Percentiles rank a stretch among this genome's conserved stretches.
phyloP scores from a whole-genome alignment of 2,797 vertebrate genomes.

The Scolopax bukidnonensis region DNA sequence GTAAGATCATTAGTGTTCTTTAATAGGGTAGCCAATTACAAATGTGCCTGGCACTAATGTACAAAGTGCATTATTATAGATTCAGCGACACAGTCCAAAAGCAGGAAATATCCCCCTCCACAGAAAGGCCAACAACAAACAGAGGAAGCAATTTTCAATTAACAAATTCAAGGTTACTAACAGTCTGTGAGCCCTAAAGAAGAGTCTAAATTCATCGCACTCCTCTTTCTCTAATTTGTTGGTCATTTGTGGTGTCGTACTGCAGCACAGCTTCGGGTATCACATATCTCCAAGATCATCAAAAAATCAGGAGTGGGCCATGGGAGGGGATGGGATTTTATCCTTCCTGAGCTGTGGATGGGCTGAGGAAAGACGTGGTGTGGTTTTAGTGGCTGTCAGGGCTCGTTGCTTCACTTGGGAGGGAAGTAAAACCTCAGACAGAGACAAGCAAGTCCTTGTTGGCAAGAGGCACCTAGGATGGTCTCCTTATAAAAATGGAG shows the following conservation, averaged over 20 bases:
- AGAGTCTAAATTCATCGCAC: background rate
- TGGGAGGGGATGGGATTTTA: background rate
- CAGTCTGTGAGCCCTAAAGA: constrained; percentile 37
- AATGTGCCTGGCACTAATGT: constrained; percentile 59
- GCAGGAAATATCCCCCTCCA: constrained; percentile 57
- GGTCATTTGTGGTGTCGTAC: background rate
- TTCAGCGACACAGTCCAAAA: constrained; percentile 9
- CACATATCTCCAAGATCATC: background rate
- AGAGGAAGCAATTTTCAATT: constrained; percentile 65
- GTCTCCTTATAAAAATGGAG: background rate
- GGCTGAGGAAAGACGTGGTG: accelerated
- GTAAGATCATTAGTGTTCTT: constrained; percentile 60
- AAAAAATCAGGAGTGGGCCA: background rate
- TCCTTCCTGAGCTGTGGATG: background rate
- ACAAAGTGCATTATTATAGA: constrained; percentile 62
- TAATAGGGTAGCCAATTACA: constrained; percentile 61
- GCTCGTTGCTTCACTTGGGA: background rate
- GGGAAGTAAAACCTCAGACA: background rate
- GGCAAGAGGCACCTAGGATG: background rate
- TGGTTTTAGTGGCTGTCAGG: background rate
- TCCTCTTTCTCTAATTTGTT: constrained; percentile 21
- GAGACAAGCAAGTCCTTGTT: background rate
- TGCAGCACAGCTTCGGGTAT: background rate
- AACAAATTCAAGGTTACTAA: constrained; percentile 52
- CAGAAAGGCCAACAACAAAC: constrained; percentile 53